Conservation (phyloP, 1,140 invertebrate genomes). For the Sarcophaga peregrina region DNA sequence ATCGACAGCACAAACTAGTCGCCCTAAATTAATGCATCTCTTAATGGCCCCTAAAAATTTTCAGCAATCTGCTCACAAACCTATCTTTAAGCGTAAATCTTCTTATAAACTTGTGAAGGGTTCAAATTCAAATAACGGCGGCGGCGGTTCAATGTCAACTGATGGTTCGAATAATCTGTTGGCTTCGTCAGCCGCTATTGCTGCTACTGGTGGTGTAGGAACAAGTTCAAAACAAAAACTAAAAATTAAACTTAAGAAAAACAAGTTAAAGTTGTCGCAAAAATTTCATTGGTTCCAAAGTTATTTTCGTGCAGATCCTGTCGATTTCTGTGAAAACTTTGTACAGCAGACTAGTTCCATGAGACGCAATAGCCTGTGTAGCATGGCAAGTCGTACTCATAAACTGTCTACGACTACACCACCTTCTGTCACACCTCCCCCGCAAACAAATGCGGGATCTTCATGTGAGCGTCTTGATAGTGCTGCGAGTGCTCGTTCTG, state of each 20-base stretch:
- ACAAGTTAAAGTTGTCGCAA: slow-evolving; percentile 47
- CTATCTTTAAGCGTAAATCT: slow-evolving; percentile 43
- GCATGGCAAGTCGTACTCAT: slow-evolving; percentile 44
- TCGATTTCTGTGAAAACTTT: slow-evolving; percentile 49
- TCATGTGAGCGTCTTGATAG: slow-evolving; percentile 3
- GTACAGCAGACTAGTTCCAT: slow-evolving; percentile 46
- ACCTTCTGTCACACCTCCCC: slow-evolving; percentile 28
- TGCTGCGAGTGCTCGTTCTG: slow-evolving; percentile 20
- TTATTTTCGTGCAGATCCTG: slow-evolving; percentile 47
- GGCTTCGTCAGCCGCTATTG: not conserved
- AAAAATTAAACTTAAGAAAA: slow-evolving; percentile 50
- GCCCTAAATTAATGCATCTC: slow-evolving; percentile 30
- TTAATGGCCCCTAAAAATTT: slow-evolving; percentile 38
- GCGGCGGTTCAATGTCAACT: slow-evolving; percentile 6
- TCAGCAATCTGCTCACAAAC: slow-evolving; percentile 36
- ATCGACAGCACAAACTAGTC: not conserved
- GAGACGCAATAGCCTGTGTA: slow-evolving; percentile 46
- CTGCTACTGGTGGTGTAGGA: slow-evolving; percentile 21
- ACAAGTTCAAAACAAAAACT: slow-evolving; percentile 45
- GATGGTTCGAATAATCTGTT: not conserved
- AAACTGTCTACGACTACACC: slow-evolving; percentile 41
- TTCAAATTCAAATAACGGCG: slow-evolving; percentile 43
- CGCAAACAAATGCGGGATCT: not conserved
- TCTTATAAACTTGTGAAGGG: slow-evolving; percentile 28
- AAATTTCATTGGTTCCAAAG: slow-evolving; percentile 49